Evolutionary conservation across 2,797 vertebrate genomes (phyloP), one percentile per base, ranked within the genome.

Genomic region (Craterocephalus amniculus): DNA sequence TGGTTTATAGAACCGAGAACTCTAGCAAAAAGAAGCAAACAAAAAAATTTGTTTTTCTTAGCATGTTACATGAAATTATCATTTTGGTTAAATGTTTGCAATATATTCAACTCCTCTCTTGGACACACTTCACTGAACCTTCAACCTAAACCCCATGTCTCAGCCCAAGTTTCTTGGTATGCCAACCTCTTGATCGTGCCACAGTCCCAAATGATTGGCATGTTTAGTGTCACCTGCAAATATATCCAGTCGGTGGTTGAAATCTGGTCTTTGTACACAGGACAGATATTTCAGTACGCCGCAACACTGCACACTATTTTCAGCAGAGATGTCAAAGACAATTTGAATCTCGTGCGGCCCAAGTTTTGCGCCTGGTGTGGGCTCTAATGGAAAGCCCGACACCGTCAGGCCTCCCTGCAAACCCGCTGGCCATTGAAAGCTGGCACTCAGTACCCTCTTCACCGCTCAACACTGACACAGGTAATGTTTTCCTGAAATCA

Each of bases 401-500:
- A 81, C 81, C 87, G 82, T 91, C 84, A 87, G 89, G 87, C 82
- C 80, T 90, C 81, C 83, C 77, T 84, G 73, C 79, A 88, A 80
- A 76, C 73, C 67, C 74, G 45, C 75, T 72, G 83, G 86, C 87
- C 88, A 79, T 80, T 81, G 83, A 88, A 84, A 70, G 80, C 85
- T 94, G 93, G 92, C 89, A 89, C 86, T 71, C 76, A 24, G 79
- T 83, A 81, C 76, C 88, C 85, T 91, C 87, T 84, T 83, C 83
- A 82, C 91, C 90, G 66, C 90, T n/a, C 91, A 91, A 90, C 88
- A 87, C 85, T 83, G 77, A 85, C 84, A 79, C 93, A 94, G 92
- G 92, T 94, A 92, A 93, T 90, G 89, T 93, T 94, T 94, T 94
- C 93, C 93, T 91, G 88, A 92, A 77, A 74, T 61, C 22, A 6